A percentile compares a stretch with the other conserved stretches of the same genome.
These are phyloP conservation scores for Lampris megalopsis DNA, from an alignment of 2,113 vertebrate species.

Conservation along the genomic window DNA sequence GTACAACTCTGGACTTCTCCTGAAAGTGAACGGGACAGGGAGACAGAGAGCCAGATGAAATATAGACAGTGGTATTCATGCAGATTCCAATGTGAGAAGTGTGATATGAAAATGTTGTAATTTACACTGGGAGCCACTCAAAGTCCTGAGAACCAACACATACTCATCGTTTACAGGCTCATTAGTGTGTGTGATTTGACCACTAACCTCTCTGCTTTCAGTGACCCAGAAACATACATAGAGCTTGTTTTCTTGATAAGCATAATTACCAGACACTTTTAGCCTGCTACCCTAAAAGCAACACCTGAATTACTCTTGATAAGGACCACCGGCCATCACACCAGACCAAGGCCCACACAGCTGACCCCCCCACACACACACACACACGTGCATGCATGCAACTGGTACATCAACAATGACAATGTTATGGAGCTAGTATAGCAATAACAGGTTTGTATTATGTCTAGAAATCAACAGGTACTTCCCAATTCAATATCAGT, in stretches of 20 bases:
- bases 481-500: no score
- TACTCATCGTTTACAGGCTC: slow-evolving; percentile 48
- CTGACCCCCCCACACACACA: no score
- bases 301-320: slow-evolving; percentile 2
- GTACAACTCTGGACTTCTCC: slow-evolving; percentile 73
- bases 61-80: slow-evolving; percentile 2
- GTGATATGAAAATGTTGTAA: slow-evolving; percentile 8
- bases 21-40: slow-evolving; percentile 37
- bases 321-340: not conserved
- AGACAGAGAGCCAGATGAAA: not conserved
- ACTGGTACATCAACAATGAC: no score
- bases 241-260: slow-evolving; percentile 59
- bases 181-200: slow-evolving; percentile 12
- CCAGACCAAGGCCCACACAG: no score
- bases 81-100: slow-evolving; percentile 27
- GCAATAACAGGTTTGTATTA: no score
- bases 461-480: no score
- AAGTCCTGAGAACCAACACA: slow-evolving; percentile 38
- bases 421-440: no score
- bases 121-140: slow-evolving; percentile 48
- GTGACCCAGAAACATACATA: slow-evolving; percentile 63
- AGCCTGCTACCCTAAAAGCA: not conserved
- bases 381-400: no score
- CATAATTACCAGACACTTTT: slow-evolving; percentile 53
- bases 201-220: slow-evolving; percentile 51